Base-by-base conservation (phyloP, 1,140 invertebrate species). In the Pristionchus pacificus region DNA sequence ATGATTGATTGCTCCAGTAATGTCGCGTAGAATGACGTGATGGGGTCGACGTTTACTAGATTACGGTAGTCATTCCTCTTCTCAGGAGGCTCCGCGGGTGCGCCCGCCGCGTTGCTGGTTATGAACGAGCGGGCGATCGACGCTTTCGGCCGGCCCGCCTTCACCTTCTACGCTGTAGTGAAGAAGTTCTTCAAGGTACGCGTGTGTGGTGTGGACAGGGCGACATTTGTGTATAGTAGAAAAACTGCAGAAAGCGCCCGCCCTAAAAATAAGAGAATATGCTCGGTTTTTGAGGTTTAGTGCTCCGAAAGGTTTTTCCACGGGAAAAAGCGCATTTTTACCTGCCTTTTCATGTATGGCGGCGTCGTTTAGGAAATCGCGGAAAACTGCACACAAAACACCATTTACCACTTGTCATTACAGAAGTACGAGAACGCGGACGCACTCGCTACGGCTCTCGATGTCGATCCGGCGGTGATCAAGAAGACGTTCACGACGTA, bases 81-180 rank as follows among this genome's bases (percentile, higher is more conserved):
- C 65, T 49, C 64, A 73, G 60, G 66, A 14, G 71, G 71, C 62
- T 73, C 71, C 15, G 65, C 59, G 32, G 71, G 66, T 65, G 67
- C 71, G 30, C 70, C 65, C 30, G 74, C 77, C n/a, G 80, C 80
- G 28, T 78, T 74, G 38, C 78, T 84, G 81, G 33, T 84, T 1
- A 71, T 85, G 67, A 85, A 83, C 57, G 77, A 80, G n/a, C 74
- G 63, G 49, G 70, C 76, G 29, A 78, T 77, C n/a, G 78, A 84
- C 38, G 61, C 66, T 29, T 84, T 84, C 74, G 84, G 83, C 27
- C 60, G 76, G 24, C 81, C 83, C 1, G 77, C 83, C 27, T 84
- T 83, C 60, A 83, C 79, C 67, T 84, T 84, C 68, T 84, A 84
- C 64, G 60, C 72, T 0, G 83, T 77, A 27, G 72, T 83, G 57